Conservation (phyloP, 2,888 invertebrate species). For the Acleris holmiana region DNA sequence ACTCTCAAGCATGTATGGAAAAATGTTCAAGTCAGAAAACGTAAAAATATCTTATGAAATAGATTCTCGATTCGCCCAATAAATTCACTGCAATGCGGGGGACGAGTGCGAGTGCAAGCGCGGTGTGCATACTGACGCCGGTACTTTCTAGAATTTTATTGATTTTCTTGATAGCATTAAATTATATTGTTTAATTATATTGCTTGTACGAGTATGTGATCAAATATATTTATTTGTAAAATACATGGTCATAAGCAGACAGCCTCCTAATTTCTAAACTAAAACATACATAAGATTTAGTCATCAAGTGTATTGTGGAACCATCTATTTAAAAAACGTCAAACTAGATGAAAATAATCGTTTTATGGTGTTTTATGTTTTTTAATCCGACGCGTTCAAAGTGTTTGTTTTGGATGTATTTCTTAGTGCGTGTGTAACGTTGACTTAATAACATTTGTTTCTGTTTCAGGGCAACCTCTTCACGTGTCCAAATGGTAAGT, state of each 20-base stretch:
- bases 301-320: no score
- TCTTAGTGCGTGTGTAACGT: background rate
- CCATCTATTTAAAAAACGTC: no score
- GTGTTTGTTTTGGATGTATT: background rate
- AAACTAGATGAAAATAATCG: no score
- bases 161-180: no score
- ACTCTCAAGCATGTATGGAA: background rate
- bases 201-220: no score
- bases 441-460: slow-evolving; percentile 44
- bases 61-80: slow-evolving; percentile 22
- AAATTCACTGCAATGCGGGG: slow-evolving; percentile 18
- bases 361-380: no score
- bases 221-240: no score
- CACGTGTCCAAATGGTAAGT: slow-evolving; percentile 90
- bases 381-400: no score
- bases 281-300: no score
- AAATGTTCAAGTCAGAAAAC: slow-evolving; percentile 1
- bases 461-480: slow-evolving; percentile 87
- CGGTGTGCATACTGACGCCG: slow-evolving; percentile 12
- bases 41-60: slow-evolving; percentile 23
- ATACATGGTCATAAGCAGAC: no score
- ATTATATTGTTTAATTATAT: no score
- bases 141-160: slow-evolving; percentile 10
- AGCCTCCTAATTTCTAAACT: no score
- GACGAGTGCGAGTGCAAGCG: background rate